Conservation (phyloP, 2,113 vertebrate genomes). For the Cyanoderma ruficeps region DNA sequence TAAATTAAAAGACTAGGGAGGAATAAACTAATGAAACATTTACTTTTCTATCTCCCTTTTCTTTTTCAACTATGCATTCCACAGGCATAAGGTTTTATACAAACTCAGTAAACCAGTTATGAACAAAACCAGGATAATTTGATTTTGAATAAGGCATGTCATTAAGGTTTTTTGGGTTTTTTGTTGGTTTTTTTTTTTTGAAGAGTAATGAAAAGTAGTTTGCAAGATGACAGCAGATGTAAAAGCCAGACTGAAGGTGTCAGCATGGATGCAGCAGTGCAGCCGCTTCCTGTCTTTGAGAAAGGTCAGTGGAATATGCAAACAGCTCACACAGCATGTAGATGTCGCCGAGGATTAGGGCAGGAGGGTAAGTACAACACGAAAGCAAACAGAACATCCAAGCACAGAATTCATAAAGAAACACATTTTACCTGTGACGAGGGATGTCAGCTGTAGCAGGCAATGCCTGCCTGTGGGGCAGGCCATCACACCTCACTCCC, state of each 20-base stretch:
- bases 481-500: not conserved
- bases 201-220: conserved; percentile 31
- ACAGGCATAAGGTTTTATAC: not conserved
- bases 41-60: not conserved
- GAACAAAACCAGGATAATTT: not conserved
- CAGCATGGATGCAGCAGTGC: not conserved
- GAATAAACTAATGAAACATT: not conserved
- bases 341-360: not conserved
- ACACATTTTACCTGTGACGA: not conserved
- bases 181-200: not conserved
- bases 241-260: conserved; percentile 26
- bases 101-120: conserved; percentile 28
- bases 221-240: conserved; percentile 15
- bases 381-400: not conserved
- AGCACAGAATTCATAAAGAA: not conserved
- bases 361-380: not conserved
- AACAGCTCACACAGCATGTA: not conserved
- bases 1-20: not conserved
- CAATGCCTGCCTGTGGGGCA: accelerated
- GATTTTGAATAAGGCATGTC: not conserved
- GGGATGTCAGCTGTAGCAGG: not conserved
- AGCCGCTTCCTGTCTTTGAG: conserved; percentile 23
- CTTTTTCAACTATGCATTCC: not conserved
- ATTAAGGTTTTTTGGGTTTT: not conserved
- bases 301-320: conserved; percentile 36